A percentile compares a stretch with the other conserved stretches of the same genome.
Evolutionary conservation across 2,888 invertebrate genomes (phyloP).

Genomic region (Prostheceraeus crozeri): DNA sequence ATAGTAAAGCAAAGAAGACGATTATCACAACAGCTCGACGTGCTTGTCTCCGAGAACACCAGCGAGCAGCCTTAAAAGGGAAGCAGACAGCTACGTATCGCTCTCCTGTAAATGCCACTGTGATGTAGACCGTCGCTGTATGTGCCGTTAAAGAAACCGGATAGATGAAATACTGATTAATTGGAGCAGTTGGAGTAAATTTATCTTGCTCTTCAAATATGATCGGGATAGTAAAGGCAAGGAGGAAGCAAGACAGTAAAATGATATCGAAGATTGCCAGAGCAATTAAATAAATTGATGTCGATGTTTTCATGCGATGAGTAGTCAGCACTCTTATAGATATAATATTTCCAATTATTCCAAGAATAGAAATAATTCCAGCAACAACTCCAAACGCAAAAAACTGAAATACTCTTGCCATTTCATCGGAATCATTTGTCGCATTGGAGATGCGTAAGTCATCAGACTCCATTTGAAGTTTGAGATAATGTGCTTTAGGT

Average conservation of each 20-base stretch:
- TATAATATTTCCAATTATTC: slow-evolving; percentile 51
- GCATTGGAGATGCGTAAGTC: no score
- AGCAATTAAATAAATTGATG: slow-evolving; percentile 84
- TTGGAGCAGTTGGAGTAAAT: background rate
- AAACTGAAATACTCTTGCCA: slow-evolving; percentile 56
- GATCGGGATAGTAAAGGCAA: slow-evolving; percentile 49
- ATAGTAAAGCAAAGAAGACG: slow-evolving; percentile 70
- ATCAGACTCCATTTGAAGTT: no score
- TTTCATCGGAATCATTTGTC: no score
- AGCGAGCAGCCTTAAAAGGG: slow-evolving; percentile 75
- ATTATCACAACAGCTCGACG: slow-evolving; percentile 75
- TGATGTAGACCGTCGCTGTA: slow-evolving; percentile 84
- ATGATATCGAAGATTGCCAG: slow-evolving; percentile 86
- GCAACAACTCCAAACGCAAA: slow-evolving; percentile 77
- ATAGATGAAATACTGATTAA: slow-evolving; percentile 43
- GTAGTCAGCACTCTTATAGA: slow-evolving; percentile 52
- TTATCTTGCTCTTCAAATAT: slow-evolving; percentile 41
- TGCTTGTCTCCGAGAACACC: slow-evolving; percentile 80
- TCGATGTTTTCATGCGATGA: slow-evolving; percentile 86
- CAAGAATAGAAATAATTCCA: slow-evolving; percentile 77
- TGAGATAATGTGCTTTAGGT: no score
- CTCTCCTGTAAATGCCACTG: slow-evolving; percentile 67
- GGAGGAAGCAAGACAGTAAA: slow-evolving; percentile 64
- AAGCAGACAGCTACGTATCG: slow-evolving; percentile 73
- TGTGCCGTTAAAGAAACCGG: slow-evolving; percentile 79